Conservation (phyloP, 2,113 vertebrate genomes). For the Odontophorus gujanensis region DNA sequence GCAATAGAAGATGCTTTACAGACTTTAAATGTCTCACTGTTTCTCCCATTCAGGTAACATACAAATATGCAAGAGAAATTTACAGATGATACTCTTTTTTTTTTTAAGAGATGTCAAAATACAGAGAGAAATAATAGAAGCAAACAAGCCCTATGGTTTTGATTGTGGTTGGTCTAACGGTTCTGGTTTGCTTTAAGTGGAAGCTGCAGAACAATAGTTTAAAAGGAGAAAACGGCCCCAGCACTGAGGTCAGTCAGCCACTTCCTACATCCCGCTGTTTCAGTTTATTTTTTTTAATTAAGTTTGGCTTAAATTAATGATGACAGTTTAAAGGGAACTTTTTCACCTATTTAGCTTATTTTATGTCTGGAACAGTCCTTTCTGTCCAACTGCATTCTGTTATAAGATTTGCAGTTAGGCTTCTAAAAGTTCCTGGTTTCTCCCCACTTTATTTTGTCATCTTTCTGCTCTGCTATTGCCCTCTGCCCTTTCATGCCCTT, state of each 20-base stretch:
- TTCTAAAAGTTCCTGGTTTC: conserved; percentile 23
- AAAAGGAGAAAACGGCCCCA: conserved; percentile 41
- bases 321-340: conserved; percentile 71
- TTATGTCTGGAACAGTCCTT: conserved; percentile 60
- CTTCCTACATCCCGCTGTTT: conserved; percentile 71
- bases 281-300: conserved; percentile 73
- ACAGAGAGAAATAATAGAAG: conserved; percentile 11
- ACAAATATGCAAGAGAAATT: background rate
- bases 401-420: conserved; percentile 48
- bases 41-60: background rate
- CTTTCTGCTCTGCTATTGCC: conserved; percentile 31
- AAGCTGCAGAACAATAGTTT: conserved; percentile 68
- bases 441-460: conserved; percentile 45
- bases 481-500: conserved; percentile 52
- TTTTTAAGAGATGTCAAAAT: background rate
- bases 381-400: conserved; percentile 57
- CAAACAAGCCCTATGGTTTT: conserved; percentile 46
- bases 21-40: background rate
- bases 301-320: conserved; percentile 69
- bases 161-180: conserved; percentile 46
- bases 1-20: background rate
- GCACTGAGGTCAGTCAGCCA: conserved; percentile 56
- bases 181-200: conserved; percentile 66
- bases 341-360: conserved; percentile 65
- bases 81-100: background rate